phyloP scores from a whole-genome alignment of 1,140 invertebrate genomes.

The Pemphigus obesinymphae region DNA sequence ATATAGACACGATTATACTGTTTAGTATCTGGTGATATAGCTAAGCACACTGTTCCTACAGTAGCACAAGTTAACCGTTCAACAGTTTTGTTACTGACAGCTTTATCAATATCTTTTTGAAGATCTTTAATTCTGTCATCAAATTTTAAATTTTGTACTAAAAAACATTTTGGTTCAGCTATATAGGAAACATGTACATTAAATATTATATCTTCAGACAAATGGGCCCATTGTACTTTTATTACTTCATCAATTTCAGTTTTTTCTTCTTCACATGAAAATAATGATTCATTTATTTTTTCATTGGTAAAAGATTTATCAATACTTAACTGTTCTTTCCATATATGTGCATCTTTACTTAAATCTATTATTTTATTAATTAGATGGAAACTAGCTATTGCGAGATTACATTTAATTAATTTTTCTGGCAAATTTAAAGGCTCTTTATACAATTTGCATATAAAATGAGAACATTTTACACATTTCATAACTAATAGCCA shows the following conservation, averaged over 20 bases:
- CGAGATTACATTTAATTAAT: slow-evolving; percentile 26
- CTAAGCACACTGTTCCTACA: slow-evolving; percentile 16
- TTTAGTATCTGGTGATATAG: not conserved
- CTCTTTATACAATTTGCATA: not conserved
- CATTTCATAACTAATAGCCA: slow-evolving; percentile 18
- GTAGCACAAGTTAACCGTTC: not conserved
- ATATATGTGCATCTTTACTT: not conserved
- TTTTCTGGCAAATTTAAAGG: not conserved
- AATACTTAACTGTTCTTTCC: not conserved
- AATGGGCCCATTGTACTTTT: slow-evolving; percentile 19
- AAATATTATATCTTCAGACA: not conserved
- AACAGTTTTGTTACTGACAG: not conserved
- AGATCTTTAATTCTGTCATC: not conserved
- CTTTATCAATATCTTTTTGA: slow-evolving; percentile 13
- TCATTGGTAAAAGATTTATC: not conserved
- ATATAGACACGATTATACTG: slow-evolving; percentile 16
- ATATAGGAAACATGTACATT: not conserved
- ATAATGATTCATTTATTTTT: not conserved
- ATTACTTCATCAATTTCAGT: not conserved
- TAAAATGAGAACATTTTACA: slow-evolving; percentile 16
- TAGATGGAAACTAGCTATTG: not conserved
- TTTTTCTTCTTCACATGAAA: not conserved
- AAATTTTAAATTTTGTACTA: not conserved
- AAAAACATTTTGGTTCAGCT: slow-evolving; percentile 5
- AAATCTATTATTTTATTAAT: not conserved